Percentiles rank a stretch among this genome's conserved stretches.
Conservation (phyloP, 2,113 vertebrate genomes). For the Embiotoca jacksoni region DNA sequence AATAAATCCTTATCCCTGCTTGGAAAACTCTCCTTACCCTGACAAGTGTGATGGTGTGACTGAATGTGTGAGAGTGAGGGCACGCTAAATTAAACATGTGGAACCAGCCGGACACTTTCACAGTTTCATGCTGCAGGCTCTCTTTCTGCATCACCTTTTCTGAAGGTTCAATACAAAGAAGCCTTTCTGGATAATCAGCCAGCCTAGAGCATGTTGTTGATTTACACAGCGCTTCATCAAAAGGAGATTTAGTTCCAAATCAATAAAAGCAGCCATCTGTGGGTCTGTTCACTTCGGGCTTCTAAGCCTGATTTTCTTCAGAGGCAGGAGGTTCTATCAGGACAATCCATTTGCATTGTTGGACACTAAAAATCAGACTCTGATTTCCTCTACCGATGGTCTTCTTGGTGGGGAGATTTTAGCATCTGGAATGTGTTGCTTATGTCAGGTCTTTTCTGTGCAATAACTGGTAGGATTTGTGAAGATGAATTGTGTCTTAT, state of each 20-base stretch:
- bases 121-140: background rate
- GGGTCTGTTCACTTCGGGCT: slow-evolving; percentile 32
- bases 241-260: slow-evolving; percentile 57
- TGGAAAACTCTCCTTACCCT: too few relatives aligned
- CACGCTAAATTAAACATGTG: slow-evolving; percentile 27
- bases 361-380: slow-evolving; percentile 17
- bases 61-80: slow-evolving; percentile 3
- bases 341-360: slow-evolving; percentile 17
- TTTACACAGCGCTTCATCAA: slow-evolving; percentile 43
- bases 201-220: slow-evolving; percentile 23
- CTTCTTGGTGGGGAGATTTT: background rate
- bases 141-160: slow-evolving; percentile 1
- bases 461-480: background rate
- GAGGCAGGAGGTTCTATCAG: slow-evolving; percentile 31
- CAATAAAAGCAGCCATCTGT: slow-evolving; percentile 56
- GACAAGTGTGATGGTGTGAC: background rate
- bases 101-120: slow-evolving; percentile 8
- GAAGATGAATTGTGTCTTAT: too few relatives aligned
- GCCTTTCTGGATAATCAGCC: slow-evolving; percentile 21
- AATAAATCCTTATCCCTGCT: too few relatives aligned
- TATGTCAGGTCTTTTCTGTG: background rate
- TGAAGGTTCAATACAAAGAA: background rate
- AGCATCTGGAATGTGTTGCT: too few relatives aligned
- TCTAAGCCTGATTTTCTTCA: slow-evolving; percentile 34
- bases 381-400: slow-evolving; percentile 25